A percentile compares a stretch with the other conserved stretches of the same genome.
These are phyloP conservation scores for Druon quercuslanigerum DNA, from an alignment of 1,140 invertebrate genomes.

Conservation along the genomic window DNA sequence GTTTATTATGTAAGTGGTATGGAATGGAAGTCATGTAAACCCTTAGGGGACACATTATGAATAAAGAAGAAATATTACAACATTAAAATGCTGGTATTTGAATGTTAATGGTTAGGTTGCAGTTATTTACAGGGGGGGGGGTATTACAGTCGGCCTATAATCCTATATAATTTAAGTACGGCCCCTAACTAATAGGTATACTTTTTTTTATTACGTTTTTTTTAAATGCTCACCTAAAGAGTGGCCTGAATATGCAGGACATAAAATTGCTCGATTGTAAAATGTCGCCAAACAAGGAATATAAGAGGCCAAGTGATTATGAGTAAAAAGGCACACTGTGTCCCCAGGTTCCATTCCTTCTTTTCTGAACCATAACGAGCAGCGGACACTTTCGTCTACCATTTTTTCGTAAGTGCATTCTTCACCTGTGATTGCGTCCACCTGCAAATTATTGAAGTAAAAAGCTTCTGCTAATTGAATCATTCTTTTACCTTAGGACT, in stretches of 20 bases:
- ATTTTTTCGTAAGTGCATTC: slow-evolving; percentile 69
- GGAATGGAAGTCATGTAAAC: too few relatives aligned
- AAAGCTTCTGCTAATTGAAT: neutral
- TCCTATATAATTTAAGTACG: too few relatives aligned
- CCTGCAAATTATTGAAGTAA: slow-evolving; percentile 50
- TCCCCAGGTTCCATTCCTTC: slow-evolving; percentile 71
- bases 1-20: too few relatives aligned
- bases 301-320: slow-evolving; percentile 72
- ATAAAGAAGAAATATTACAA: too few relatives aligned
- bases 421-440: slow-evolving; percentile 71
- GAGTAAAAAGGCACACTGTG: slow-evolving; percentile 68
- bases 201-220: neutral
- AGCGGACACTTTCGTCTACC: slow-evolving; percentile 60
- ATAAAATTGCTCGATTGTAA: slow-evolving; percentile 66
- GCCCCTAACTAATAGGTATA: too few relatives aligned
- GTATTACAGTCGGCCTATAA: too few relatives aligned
- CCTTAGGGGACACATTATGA: too few relatives aligned
- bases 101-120: neutral
- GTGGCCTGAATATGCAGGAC: slow-evolving; percentile 51
- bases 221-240: slow-evolving; percentile 24
- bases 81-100: too few relatives aligned
- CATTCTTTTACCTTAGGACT: neutral
- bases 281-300: slow-evolving; percentile 73
- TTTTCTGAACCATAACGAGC: slow-evolving; percentile 67
- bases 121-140: too few relatives aligned